Evolutionary conservation across 2,113 vertebrate genomes (phyloP).

Genomic region (Cariama cristata): DNA sequence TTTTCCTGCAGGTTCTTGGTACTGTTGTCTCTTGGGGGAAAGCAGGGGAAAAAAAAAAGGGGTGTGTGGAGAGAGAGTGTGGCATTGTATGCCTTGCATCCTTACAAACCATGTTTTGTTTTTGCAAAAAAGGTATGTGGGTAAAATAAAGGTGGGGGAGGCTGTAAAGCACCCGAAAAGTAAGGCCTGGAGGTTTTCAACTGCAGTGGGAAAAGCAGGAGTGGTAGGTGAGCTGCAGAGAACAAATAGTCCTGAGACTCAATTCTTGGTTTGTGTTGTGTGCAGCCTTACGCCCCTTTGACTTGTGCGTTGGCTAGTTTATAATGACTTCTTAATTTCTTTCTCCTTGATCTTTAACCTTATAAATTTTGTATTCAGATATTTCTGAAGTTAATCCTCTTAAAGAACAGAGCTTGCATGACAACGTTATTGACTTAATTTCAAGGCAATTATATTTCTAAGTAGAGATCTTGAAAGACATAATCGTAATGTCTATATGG

Average conservation of each 20-base stretch:
- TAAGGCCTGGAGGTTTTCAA: background rate
- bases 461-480: background rate
- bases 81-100: background rate
- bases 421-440: background rate
- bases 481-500: background rate
- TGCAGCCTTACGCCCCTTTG: background rate
- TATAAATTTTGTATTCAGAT: background rate
- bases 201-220: background rate
- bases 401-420: background rate
- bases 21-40: background rate
- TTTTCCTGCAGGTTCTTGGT: background rate
- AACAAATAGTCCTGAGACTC: background rate
- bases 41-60: rapidly evolving
- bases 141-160: background rate
- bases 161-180: background rate
- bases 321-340: background rate
- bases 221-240: background rate
- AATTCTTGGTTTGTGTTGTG: background rate
- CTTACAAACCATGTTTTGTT: background rate
- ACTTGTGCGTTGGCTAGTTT: background rate
- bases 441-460: background rate
- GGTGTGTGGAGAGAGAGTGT: rapidly evolving
- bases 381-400: background rate
- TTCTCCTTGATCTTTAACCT: background rate
- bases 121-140: background rate